Conservation (phyloP, 2,888 invertebrate species). For the Muschampia plurimacula region DNA sequence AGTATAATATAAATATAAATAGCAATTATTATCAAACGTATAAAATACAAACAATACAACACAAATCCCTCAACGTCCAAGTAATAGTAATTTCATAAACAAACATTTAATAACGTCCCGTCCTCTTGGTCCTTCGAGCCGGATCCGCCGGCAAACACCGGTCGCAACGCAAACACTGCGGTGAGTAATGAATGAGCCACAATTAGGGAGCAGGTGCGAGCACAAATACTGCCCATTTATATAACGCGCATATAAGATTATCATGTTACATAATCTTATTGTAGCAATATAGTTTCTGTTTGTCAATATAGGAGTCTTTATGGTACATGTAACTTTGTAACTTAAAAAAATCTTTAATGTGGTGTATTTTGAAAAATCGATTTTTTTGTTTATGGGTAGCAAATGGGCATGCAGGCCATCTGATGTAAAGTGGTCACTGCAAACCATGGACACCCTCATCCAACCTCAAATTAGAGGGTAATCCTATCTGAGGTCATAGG, state of each 20-base stretch:
- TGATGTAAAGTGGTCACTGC: too few relatives aligned
- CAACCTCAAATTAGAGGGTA: too few relatives aligned
- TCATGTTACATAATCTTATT: constrained; percentile 1
- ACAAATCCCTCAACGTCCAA: constrained; percentile 6
- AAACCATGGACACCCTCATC: too few relatives aligned
- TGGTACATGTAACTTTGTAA: too few relatives aligned
- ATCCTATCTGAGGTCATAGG: too few relatives aligned
- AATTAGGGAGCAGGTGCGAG: constrained; percentile 34
- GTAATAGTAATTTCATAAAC: constrained; percentile 22
- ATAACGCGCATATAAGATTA: constrained; percentile 1
- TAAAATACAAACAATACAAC: background rate
- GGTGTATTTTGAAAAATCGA: too few relatives aligned
- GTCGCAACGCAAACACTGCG: constrained; percentile 27
- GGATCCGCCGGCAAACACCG: constrained; percentile 8
- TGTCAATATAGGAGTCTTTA: background rate
- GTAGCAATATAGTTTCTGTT: background rate
- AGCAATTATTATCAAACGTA: too few relatives aligned
- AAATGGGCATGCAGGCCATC: too few relatives aligned
- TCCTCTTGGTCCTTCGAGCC: constrained; percentile 29
- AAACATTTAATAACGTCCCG: constrained; percentile 26
- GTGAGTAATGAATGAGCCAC: constrained; percentile 36
- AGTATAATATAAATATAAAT: too few relatives aligned
- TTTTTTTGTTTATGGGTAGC: too few relatives aligned
- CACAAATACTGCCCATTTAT: constrained; percentile 23
- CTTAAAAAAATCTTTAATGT: too few relatives aligned